Evolutionary conservation across 2,113 vertebrate genomes (phyloP).

Genomic region (Phyllostomus hastatus): DNA sequence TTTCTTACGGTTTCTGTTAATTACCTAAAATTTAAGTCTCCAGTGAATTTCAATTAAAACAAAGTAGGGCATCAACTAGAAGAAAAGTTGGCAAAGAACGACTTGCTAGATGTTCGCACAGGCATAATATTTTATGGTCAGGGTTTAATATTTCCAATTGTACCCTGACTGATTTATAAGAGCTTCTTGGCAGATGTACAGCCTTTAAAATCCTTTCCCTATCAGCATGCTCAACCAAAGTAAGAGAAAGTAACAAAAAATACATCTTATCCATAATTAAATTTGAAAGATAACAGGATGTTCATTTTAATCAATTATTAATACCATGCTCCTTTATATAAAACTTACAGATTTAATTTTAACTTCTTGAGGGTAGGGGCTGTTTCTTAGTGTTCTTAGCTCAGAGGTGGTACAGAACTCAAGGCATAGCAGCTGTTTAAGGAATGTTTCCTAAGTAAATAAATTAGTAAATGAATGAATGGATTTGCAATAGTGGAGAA

Average conservation of each 20-base stretch:
- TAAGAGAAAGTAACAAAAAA: constrained; percentile 34
- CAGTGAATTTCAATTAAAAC: constrained; percentile 76
- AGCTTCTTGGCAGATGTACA: constrained; percentile 19
- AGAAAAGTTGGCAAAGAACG: constrained; percentile 45
- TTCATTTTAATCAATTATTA: constrained; percentile 28
- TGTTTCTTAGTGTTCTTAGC: background rate
- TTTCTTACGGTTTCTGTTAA: constrained; percentile 77
- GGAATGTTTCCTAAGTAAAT: background rate
- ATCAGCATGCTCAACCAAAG: background rate
- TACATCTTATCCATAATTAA: background rate
- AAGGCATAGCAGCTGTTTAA: background rate
- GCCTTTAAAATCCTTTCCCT: constrained; percentile 41
- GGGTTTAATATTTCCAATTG: constrained; percentile 33
- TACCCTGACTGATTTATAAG: constrained; percentile 36
- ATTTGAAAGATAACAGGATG: constrained; percentile 24
- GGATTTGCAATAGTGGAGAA: background rate
- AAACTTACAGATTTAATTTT: constrained; percentile 22
- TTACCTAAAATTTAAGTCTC: constrained; percentile 76
- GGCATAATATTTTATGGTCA: constrained; percentile 36
- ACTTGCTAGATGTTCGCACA: constrained; percentile 43
- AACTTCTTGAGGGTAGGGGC: background rate
- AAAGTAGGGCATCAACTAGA: constrained; percentile 67
- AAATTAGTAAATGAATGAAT: background rate
- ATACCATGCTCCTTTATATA: background rate
- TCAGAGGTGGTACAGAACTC: background rate